Conservation (phyloP, 1,140 invertebrate species). For the Babylonia areolata region DNA sequence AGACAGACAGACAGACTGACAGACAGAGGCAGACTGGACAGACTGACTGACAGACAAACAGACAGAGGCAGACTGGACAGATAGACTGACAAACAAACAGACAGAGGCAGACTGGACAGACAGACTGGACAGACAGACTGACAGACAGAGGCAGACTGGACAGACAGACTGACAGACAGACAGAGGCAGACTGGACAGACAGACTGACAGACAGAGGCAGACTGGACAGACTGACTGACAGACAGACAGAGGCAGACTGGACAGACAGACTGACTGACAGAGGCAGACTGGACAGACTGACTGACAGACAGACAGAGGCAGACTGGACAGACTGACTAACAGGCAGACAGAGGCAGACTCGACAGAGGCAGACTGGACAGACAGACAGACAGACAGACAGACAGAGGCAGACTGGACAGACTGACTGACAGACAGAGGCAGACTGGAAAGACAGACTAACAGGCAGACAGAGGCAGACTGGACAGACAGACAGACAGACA, state of each 20-base stretch:
- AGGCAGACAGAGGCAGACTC: neutral
- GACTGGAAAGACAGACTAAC: neutral
- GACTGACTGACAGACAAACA: neutral
- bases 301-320: too few species aligned
- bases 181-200: too few species aligned
- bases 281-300: too few species aligned
- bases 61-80: neutral
- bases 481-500: neutral
- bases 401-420: neutral
- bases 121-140: too few species aligned
- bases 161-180: too few species aligned
- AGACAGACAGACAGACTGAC: slow-evolving; percentile 11
- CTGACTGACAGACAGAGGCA: neutral
- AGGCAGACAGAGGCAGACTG: neutral
- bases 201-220: too few species aligned
- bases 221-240: too few species aligned
- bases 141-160: too few species aligned
- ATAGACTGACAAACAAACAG: too few species aligned
- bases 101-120: too few species aligned
- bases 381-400: neutral
- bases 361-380: neutral
- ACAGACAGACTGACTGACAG: too few species aligned
- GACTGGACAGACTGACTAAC: neutral
- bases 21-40: neutral
- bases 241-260: too few species aligned